A percentile compares a stretch with the other conserved stretches of the same genome.
Conservation (phyloP, 2,113 vertebrate species). For the Phoxinus phoxinus region DNA sequence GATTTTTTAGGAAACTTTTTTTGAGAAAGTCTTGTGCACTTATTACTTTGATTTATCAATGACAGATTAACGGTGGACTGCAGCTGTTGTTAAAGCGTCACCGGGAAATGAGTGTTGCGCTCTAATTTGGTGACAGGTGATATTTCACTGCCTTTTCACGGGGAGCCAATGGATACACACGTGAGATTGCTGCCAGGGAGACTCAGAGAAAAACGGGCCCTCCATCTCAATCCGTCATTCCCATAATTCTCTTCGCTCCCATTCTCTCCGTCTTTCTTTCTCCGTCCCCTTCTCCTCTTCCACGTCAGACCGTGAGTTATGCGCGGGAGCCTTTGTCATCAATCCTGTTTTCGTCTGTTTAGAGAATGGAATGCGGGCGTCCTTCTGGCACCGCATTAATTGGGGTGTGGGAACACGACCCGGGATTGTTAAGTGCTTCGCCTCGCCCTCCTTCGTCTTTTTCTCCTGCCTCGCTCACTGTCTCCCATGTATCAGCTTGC, state of each 20-base stretch:
- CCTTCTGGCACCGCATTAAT: constrained; percentile 71
- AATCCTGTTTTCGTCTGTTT: constrained; percentile 72
- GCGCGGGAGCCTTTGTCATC: constrained; percentile 65
- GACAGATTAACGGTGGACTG: constrained; percentile 67
- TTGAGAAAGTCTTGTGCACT: constrained; percentile 34
- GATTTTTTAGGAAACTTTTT: neutral
- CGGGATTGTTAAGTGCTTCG: constrained; percentile 59
- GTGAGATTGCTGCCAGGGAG: constrained; percentile 68
- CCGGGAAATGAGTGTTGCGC: constrained; percentile 49
- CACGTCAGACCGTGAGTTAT: constrained; percentile 58
- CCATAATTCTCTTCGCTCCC: constrained; percentile 50
- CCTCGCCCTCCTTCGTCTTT: constrained; percentile 1
- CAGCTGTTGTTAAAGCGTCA: constrained; percentile 62
- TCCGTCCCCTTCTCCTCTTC: constrained; percentile 11
- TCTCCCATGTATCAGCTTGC: constrained; percentile 55
- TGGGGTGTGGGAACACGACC: constrained; percentile 65
- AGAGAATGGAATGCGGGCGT: constrained; percentile 58
- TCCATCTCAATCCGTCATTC: constrained; percentile 66
- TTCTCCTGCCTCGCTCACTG: constrained; percentile 32
- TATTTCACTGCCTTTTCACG: constrained; percentile 67
- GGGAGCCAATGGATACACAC: constrained; percentile 65
- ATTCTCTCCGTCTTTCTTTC: constrained; percentile 29
- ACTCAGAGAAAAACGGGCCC: constrained; percentile 58
- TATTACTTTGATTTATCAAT: constrained; percentile 64
- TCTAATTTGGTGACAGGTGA: constrained; percentile 61